Base-by-base conservation (phyloP, 2,113 vertebrate genomes). In the Danio rerio region DNA sequence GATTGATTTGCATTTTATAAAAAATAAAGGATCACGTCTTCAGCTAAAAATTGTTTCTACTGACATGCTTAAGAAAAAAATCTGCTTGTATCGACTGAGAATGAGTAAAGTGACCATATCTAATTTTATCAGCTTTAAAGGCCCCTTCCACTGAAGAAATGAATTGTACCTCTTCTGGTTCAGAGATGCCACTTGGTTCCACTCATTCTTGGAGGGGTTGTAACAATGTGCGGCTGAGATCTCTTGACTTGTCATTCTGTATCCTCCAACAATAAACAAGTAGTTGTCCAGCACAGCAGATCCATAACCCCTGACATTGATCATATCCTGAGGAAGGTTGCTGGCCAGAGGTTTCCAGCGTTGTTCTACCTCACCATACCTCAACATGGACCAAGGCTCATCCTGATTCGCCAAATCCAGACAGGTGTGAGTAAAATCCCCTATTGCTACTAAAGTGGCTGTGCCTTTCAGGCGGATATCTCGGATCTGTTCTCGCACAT, bases 91-190 rank as follows among this genome's bases (percentile, higher is more conserved):
- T 31, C 1, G 31, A 1, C 31, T 31, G 31, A 31, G 31, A 31
- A 31, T 31, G n/a, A n/a, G n/a, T n/a, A n/a, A 31, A 31, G 31
- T 31, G 31, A 31, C 31, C n/a, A n/a, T 31, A 31, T 31, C 31
- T 31, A 31, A 31, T 31, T 31, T 31, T 31, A 31, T 31, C 31
- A 31, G 1, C 31, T 31, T 31, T 31, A 31, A 31, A 31, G 31
- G 31, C 31, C 31, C 47, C 45, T 6, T 40, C 8, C 13, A 43
- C 69, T 18, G 15, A 3, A n/a, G 20, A 50, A 66, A 58, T 42
- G 45, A 55, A 61, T 21, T n/a, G 20, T 92, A 98, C 98, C 98
- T 96, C 89, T 98, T 99, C 90, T 99, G 98, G 93, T 99, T 99
- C 91, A 99, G 95, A 0, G 96, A 94, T 0, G 97, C 94, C 86